A percentile compares a stretch with the other conserved stretches of the same genome.
Conservation (phyloP, 2,797 vertebrate species). For the Orientallactaga sibirica region DNA sequence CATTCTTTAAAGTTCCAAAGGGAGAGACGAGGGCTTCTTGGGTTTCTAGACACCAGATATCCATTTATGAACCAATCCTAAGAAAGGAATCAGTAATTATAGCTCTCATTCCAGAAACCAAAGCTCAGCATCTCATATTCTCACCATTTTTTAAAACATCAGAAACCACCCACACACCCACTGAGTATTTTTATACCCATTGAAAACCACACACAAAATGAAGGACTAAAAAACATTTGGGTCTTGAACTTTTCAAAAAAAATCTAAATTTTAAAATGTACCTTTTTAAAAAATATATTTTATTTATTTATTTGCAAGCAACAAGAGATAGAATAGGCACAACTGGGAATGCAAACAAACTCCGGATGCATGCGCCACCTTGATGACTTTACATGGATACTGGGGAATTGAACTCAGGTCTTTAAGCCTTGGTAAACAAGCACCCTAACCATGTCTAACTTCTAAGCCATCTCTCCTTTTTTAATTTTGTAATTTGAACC, state of each 20-base stretch:
- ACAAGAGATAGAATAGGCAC: too few relatives aligned
- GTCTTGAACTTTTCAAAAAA: slow-evolving; percentile 31
- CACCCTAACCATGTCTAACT: too few relatives aligned
- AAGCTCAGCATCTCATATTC: slow-evolving; percentile 77
- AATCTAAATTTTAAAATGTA: slow-evolving; percentile 34
- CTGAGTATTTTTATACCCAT: slow-evolving; percentile 81
- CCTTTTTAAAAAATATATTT: neutral
- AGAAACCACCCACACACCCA: slow-evolving; percentile 82
- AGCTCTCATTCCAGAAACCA: slow-evolving; percentile 73
- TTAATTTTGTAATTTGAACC: neutral
- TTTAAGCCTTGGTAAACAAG: too few relatives aligned
- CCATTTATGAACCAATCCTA: slow-evolving; percentile 53
- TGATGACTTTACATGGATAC: too few relatives aligned
- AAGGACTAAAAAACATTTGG: slow-evolving; percentile 74
- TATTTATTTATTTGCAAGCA: neutral
- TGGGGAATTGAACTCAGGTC: too few relatives aligned
- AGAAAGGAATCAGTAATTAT: slow-evolving; percentile 75
- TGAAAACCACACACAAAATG: slow-evolving; percentile 79
- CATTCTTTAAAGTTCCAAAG: neutral
- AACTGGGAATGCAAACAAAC: too few relatives aligned
- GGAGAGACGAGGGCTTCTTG: fast-evolving
- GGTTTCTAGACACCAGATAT: slow-evolving; percentile 63
- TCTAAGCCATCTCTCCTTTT: too few relatives aligned
- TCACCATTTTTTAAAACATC: slow-evolving; percentile 78
- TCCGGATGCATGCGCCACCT: too few relatives aligned